Base-by-base conservation (phyloP, 1,140 invertebrate genomes). In the Zaprionus africanus region DNA sequence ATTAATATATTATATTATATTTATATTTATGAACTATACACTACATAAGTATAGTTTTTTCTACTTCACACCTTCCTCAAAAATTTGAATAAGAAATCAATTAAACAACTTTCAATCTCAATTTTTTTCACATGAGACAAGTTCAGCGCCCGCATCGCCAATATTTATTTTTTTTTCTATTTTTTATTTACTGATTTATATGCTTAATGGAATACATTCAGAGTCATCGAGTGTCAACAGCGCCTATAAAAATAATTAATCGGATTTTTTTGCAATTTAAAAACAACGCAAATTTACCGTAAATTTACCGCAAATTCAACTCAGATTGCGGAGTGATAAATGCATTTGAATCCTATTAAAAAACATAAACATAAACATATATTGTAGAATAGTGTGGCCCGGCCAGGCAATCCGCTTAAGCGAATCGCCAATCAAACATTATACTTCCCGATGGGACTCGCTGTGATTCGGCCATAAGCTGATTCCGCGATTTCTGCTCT, bases 381-480 rank as follows among this genome's bases (percentile, higher is more conserved):
- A 22, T 22, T 22, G 22, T 22, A 38, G 36, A 15, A 38, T 15
- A 15, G 36, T 5, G 4, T 11, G 9, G 9, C 9, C 9, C 36
- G 13, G 15, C 6, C n/a, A 24, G 26, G 19, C 57, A 60, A 67
- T 56, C 62, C 54, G 65, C 41, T 58, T 59, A 51, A n/a, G 11
- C 26, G 34, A 13, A 38, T 64, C 38, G 31, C 28, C 34, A 64
- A 56, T 64, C 62, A 64, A 56, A 64, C 38, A 34, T 56, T 54
- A 28, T 56, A 31, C 28, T n/a, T 68, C 65, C 71, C 70, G 54
- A 59, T 43, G 34, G 64, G 24, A 57, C 38, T 59, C 15, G 11
- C 22, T 15, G 36, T 68, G 28, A 61, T 60, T 53, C 5, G 19
- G 13, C 31, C 7, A 46, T 43, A 54, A 60, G 24, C 43, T 15